Percentiles rank a stretch among this genome's conserved stretches.
Evolutionary conservation across 2,797 vertebrate genomes (phyloP).

Genomic region (Squalus acanthias): DNA sequence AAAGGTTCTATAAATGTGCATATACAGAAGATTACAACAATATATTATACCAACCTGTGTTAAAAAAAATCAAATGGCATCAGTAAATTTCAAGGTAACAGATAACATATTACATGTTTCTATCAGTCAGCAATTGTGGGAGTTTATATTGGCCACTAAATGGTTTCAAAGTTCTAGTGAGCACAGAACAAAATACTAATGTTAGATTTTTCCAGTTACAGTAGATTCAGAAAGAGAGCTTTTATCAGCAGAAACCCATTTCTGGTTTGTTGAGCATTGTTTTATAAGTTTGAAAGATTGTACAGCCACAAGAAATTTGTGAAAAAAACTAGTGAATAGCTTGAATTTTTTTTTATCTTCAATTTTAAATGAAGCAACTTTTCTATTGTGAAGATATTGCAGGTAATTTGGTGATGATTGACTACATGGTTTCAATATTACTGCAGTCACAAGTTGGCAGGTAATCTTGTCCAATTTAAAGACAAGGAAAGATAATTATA

Average conservation of each 20-base stretch:
- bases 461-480: neutral
- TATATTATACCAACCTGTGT: neutral
- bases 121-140: neutral
- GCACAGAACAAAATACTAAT: neutral
- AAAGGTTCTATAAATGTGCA: neutral
- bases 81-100: neutral
- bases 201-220: neutral
- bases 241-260: neutral
- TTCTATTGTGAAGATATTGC: neutral
- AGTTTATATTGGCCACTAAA: neutral
- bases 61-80: neutral
- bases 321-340: neutral
- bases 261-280: neutral
- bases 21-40: neutral
- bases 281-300: neutral
- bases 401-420: neutral
- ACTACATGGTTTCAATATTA: neutral
- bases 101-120: neutral
- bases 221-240: neutral
- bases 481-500: neutral
- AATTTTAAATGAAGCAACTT: neutral
- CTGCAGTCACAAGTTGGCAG: neutral
- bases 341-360: neutral
- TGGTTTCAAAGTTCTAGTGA: neutral
- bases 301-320: neutral